Evolutionary conservation across 2,113 vertebrate genomes (phyloP).

Genomic region (Thamnophis sirtalis): DNA sequence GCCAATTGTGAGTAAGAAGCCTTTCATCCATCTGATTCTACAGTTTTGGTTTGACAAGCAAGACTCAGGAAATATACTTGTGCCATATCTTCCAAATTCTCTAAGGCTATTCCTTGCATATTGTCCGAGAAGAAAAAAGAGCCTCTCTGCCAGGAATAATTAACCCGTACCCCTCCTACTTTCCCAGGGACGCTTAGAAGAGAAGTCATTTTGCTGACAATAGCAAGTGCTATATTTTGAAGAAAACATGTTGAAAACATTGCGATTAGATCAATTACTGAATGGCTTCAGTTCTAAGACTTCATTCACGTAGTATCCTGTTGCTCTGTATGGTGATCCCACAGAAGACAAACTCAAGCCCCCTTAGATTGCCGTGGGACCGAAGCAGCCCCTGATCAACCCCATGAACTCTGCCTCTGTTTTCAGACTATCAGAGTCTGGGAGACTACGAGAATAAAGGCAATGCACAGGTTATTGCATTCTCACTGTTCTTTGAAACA

Average conservation of each 20-base stretch:
- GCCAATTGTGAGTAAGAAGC: background rate
- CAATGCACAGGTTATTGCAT: background rate
- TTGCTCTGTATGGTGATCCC: background rate
- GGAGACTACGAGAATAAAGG: background rate
- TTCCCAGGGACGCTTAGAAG: conserved; percentile 11
- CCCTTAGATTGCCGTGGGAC: conserved; percentile 1
- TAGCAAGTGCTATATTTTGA: background rate
- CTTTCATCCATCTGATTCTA: background rate
- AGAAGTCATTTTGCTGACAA: background rate
- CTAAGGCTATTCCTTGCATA: background rate
- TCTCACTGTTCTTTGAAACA: background rate
- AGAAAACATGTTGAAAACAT: conserved; percentile 1
- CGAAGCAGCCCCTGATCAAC: background rate
- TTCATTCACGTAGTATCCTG: background rate
- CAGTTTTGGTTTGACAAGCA: background rate
- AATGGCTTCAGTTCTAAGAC: background rate
- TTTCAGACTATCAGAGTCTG: background rate
- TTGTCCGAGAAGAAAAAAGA: background rate
- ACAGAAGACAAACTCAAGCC: background rate
- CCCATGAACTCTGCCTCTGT: conserved; percentile 16
- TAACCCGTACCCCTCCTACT: background rate
- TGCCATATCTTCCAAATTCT: conserved; percentile 5
- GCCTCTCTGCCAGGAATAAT: conserved; percentile 1
- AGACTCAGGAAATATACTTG: background rate
- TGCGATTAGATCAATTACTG: conserved; percentile 9